Evolutionary conservation across 2,113 vertebrate genomes (phyloP).

Genomic region (Trematomus loennbergii): DNA sequence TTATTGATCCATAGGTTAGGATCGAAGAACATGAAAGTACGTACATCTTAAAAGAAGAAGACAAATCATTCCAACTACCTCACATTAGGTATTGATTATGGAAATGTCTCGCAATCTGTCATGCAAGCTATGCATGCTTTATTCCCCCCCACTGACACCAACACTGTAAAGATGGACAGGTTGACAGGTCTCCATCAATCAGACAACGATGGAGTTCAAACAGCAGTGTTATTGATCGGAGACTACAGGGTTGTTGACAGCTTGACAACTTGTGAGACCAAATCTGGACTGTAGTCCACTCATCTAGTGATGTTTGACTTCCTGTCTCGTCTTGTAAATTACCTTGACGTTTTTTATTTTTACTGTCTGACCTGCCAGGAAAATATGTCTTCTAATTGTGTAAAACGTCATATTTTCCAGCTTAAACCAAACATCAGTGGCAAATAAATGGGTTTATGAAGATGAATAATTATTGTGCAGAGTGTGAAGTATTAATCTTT

Average conservation of each 20-base stretch:
- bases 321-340: neutral
- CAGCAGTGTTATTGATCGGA: constrained; percentile 51
- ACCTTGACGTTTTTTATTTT: neutral
- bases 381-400: neutral
- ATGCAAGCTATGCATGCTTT: neutral
- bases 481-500: neutral
- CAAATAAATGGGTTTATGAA: neutral
- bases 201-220: constrained; percentile 37
- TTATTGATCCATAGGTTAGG: neutral
- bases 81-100: constrained; percentile 25
- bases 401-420: neutral
- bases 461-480: too few species aligned
- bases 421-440: neutral
- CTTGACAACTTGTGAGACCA: constrained; percentile 37
- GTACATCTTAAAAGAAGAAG: neutral
- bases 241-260: constrained; percentile 15
- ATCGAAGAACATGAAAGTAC: neutral
- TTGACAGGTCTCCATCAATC: constrained; percentile 36
- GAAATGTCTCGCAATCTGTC: constrained; percentile 7
- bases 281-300: constrained; percentile 1
- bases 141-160: constrained; percentile 17
- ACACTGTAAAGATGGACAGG: constrained; percentile 25
- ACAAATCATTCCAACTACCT: neutral
- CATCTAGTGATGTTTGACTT: neutral
- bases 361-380: neutral